Conservation (phyloP, 2,888 invertebrate genomes). For the Pyrochroa serraticornis region DNA sequence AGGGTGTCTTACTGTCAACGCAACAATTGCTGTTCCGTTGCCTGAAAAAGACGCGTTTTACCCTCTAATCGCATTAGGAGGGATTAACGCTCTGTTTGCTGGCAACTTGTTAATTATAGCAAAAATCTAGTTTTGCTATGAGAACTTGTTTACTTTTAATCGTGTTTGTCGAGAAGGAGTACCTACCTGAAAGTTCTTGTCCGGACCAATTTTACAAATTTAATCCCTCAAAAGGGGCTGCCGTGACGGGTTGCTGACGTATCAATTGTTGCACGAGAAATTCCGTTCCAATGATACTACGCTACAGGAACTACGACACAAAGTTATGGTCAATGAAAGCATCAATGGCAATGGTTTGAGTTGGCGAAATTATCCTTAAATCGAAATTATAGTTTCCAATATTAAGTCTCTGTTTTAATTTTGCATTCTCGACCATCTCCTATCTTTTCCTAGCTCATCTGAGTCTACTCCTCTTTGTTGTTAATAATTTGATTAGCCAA, state of each 20-base stretch:
- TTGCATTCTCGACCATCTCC: no score
- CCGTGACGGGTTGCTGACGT: slow-evolving; percentile 17
- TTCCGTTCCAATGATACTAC: neutral
- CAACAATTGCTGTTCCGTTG: slow-evolving; percentile 53
- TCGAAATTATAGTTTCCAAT: no score
- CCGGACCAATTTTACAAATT: slow-evolving; percentile 34
- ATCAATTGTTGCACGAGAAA: neutral
- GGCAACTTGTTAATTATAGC: slow-evolving; percentile 44
- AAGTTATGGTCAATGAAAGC: no score
- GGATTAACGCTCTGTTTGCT: slow-evolving; percentile 40
- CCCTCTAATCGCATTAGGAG: slow-evolving; percentile 54
- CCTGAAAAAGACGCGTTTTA: slow-evolving; percentile 52
- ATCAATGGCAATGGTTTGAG: no score
- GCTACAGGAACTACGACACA: neutral
- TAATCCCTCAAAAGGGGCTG: slow-evolving; percentile 27
- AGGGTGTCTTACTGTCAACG: slow-evolving; percentile 59
- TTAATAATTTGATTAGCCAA: no score
- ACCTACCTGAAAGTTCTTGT: slow-evolving; percentile 38
- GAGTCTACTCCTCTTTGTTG: no score
- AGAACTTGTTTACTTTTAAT: slow-evolving; percentile 36
- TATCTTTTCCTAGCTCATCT: no score
- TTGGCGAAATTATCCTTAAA: no score
- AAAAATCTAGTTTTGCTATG: slow-evolving; percentile 30
- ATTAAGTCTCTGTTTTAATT: no score
- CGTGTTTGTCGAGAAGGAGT: slow-evolving; percentile 35